Base-by-base conservation (phyloP, 2,888 invertebrate species). In the Latheticus oryzae region DNA sequence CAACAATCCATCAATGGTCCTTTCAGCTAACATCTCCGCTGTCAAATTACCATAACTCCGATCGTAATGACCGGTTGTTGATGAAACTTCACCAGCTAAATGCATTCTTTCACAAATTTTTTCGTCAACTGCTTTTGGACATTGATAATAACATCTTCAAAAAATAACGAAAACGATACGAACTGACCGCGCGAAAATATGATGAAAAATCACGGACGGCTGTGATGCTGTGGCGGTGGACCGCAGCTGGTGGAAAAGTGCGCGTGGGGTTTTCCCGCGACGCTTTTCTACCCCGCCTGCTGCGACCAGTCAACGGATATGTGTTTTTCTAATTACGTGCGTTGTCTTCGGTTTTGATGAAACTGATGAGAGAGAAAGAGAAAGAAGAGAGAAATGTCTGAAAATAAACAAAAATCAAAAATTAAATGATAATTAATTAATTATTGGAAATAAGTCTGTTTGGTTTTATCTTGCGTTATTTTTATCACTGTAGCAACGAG, bases 21-120 rank as follows among this genome's bases (percentile, higher is more conserved):
- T 82, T 79, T 93, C 94, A 4, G 93, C 92, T 68, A 94, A 83
- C 76, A 93, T 93, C 78, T 93, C 93, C 5, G 93, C 93, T 66
- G 93, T 93, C 87, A 93, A 89, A 82, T 92, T 92, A 28, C 75
- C 72, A 62, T 67, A 69, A 58, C 71, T 72, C 58, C 66, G 61
- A 66, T 78, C 75, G 65, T 75, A 75, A 66, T 76, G 75, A 19
- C 58, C 42, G 52, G 88, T 88, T 56, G 89, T 88, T 47, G 89
- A 87, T 76, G 86, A 87, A 76, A 89, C 88, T 83, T 91, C 91
- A 81, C 87, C 90, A 69, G 89, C 86, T 79, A 91, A 79, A 84
- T 91, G 91, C 91, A 91, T 91, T 80, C n/a, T n/a, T n/a, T n/a
- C n/a, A n/a, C n/a, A n/a, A n/a, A n/a, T n/a, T n/a, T 81, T 35